Evolutionary conservation across 2,888 invertebrate species (phyloP).

Genomic region (Aphrophora alni): DNA sequence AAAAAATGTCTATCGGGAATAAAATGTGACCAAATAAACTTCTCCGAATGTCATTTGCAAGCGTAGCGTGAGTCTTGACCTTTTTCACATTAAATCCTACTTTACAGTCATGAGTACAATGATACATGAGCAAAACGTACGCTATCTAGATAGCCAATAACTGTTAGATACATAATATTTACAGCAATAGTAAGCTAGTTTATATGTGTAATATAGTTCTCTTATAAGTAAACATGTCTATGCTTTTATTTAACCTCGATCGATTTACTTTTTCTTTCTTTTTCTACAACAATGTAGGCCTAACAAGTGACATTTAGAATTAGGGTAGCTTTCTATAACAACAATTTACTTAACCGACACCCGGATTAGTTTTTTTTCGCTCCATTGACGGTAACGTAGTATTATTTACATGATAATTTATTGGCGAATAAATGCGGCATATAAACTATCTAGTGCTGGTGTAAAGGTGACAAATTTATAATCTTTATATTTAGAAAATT

Average conservation of each 20-base stretch:
- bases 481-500: too few relatives aligned
- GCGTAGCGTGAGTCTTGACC: too few relatives aligned
- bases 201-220: neutral
- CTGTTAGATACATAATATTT: neutral
- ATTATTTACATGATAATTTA: neutral
- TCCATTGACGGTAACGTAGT: neutral
- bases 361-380: neutral
- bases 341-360: neutral
- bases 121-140: neutral
- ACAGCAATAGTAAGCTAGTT: neutral
- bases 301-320: neutral
- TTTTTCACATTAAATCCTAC: neutral
- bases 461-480: too few relatives aligned
- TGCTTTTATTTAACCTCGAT: neutral
- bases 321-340: neutral
- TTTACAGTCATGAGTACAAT: neutral
- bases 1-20: too few relatives aligned
- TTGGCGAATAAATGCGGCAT: neutral
- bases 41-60: too few relatives aligned
- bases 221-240: neutral
- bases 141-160: neutral
- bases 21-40: too few relatives aligned
- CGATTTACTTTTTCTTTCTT: neutral
- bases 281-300: conserved; percentile 1
- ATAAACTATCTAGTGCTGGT: too few relatives aligned